A percentile compares a stretch with the other conserved stretches of the same genome.
phyloP scores from a whole-genome alignment of 2,797 vertebrate genomes.

The Clamator glandarius region DNA sequence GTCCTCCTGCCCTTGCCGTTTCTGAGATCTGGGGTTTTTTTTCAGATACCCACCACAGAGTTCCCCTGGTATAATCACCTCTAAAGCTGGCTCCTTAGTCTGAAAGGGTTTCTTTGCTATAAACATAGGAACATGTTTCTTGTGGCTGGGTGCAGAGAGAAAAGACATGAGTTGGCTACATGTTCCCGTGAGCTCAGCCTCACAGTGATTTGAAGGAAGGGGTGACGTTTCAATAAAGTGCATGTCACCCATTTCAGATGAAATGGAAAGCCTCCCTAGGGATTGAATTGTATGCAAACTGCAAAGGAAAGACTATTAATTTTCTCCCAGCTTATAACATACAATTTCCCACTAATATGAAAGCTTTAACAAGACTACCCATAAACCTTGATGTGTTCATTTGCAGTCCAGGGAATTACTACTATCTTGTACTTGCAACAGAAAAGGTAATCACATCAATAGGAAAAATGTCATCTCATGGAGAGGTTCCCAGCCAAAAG shows the following conservation, averaged over 20 bases:
- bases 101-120: not conserved
- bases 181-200: not conserved
- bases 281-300: not conserved
- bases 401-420: slow-evolving; percentile 10
- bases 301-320: not conserved
- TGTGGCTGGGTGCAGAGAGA: not conserved
- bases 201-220: not conserved
- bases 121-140: fast-evolving
- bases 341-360: not conserved
- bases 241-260: not conserved
- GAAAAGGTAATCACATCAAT: not conserved
- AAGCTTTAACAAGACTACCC: slow-evolving; percentile 31
- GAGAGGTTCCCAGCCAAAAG: not conserved
- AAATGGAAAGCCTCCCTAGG: not conserved
- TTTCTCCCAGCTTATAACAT: slow-evolving; percentile 19
- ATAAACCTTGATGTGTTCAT: not conserved
- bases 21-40: not conserved
- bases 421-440: not conserved
- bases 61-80: not conserved
- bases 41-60: not conserved
- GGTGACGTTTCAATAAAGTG: not conserved
- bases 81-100: not conserved
- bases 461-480: not conserved
- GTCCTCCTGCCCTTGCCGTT: not conserved
- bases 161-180: not conserved